Base-by-base conservation (phyloP, 1,140 invertebrate genomes). In the Cyclargus thomasi region DNA sequence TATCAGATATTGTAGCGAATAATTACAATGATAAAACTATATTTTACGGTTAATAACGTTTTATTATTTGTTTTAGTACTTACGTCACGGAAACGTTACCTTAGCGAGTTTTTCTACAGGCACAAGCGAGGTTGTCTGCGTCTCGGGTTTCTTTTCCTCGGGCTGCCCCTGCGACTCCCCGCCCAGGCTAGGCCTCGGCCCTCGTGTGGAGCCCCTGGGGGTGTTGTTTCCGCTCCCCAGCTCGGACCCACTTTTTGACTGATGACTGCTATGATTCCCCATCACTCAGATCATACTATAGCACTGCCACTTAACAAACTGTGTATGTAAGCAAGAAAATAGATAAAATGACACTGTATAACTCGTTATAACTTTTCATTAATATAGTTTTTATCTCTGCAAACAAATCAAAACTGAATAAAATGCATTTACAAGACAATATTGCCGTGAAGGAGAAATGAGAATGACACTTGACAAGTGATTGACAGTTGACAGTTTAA, bases 41-140 rank as follows among this genome's bases (percentile, higher is more conserved):
- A 2, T 59, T 20, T 59, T 55, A 7, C n/a, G 18, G n/a, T 55
- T 55, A 16, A 55, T 55, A 20, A 20, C 53, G 7, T 55, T 20
- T 18, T 18, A 59, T 18, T 59, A 20, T 59, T 66, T 22, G 47
- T 62, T 18, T 55, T 47, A 63, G 5, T 7, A 47, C 39, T 47
- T 21, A 47, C 39, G 39, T 47, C 39, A 62, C 69, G 64, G 71
- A 20, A 59, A 74, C 55, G 75, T 88, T 87, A 94, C 94, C 91
- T 95, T 94, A 18, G 93, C 92, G 64, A 95, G 86, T 80, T 93
- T 94, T 76, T 95, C 94, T 36, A 95, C 91, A 1, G 95, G 94
- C 68, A 94, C 90, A 73, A 95, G 91, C 55, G 93, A 94, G 74
- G 91, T 68, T 63, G 72, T 63, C n/a, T 72, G 91, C 53, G 90